Evolutionary conservation across 2,113 vertebrate genomes (phyloP), one percentile per base, ranked within the genome.

Genomic region (Halcyon malimbica): DNA sequence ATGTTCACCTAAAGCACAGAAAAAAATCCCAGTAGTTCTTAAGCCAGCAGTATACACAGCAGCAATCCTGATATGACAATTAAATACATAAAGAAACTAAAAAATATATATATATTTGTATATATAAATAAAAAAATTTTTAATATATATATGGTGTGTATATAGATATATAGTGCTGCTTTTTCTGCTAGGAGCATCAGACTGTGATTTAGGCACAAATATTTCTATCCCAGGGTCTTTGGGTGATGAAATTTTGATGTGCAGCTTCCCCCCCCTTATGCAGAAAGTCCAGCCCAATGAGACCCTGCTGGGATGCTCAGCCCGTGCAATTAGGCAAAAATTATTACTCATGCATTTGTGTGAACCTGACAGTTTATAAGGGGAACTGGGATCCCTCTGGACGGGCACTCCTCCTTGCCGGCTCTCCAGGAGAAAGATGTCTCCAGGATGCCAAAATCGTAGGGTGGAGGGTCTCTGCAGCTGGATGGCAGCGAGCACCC

Each of bases 361-460:
- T 5, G 5, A 53, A 54, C 25, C 16, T 65, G 54, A 2, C 60
- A 13, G 48, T 51, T 74, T 44, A 12, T 11, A 19, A 31, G 42
- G 33, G 44, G 4, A 59, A 14, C 33, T 19, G 54, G 50, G 68
- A 67, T 82, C 28, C 39, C 62, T 80, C 73, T 26, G 76, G 31
- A 28, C 3, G 5, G 37, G 11, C 3, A 1, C 31, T 51, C 16
- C 29, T 75, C 10, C 33, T 82, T 0, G 0, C 56, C 4, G 51
- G 69, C 68, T 80, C 18, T 71, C 68, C 33, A 5, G 65, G 33
- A 60, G 42, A 73, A 73, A 75, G 44, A 48, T 8, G 29, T 33
- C 50, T 63, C 73, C 62, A 31, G 84, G 75, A 23, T 46, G 63
- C 79, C 1, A 1, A 51, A 75, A 35, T 63, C 0, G 0, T 26